Percentiles rank a stretch among this genome's conserved stretches.
phyloP scores from a whole-genome alignment of 2,113 vertebrate species.

The Corydoras sp. region DNA sequence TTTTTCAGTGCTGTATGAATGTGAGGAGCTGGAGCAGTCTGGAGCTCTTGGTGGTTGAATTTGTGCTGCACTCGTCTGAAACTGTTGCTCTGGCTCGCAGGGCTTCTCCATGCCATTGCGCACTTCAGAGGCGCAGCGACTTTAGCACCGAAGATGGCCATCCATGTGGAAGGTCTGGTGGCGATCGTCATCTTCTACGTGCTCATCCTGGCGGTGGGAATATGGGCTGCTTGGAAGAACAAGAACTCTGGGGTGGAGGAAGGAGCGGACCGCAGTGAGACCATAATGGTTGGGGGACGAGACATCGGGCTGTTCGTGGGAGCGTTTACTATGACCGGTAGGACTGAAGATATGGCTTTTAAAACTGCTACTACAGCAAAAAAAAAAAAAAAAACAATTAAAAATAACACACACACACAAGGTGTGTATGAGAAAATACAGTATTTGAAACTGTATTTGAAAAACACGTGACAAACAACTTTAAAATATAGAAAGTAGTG shows the following conservation, averaged over 20 bases:
- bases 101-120: constrained; percentile 74
- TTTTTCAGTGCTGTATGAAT: too few species aligned
- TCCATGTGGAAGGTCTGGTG: constrained; percentile 89
- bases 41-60: not conserved
- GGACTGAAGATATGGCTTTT: constrained; percentile 32
- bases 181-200: constrained; percentile 92
- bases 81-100: constrained; percentile 42
- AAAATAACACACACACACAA: too few species aligned
- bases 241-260: constrained; percentile 79
- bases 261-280: constrained; percentile 83
- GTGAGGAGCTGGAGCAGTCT: not conserved
- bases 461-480: too few species aligned
- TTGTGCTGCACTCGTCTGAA: not conserved
- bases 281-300: constrained; percentile 93
- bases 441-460: too few species aligned
- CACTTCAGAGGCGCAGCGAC: constrained; percentile 54
- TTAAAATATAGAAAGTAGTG: too few species aligned
- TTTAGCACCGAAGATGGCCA: constrained; percentile 69
- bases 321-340: constrained; percentile 98
- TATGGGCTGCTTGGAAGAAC: constrained; percentile 98
- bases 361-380: not conserved
- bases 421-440: too few species aligned
- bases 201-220: constrained; percentile 88
- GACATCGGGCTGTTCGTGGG: constrained; percentile 96
- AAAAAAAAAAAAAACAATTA: too few species aligned